Evolutionary conservation across 2,113 vertebrate genomes (phyloP).

Genomic region (Pandion haliaetus): DNA sequence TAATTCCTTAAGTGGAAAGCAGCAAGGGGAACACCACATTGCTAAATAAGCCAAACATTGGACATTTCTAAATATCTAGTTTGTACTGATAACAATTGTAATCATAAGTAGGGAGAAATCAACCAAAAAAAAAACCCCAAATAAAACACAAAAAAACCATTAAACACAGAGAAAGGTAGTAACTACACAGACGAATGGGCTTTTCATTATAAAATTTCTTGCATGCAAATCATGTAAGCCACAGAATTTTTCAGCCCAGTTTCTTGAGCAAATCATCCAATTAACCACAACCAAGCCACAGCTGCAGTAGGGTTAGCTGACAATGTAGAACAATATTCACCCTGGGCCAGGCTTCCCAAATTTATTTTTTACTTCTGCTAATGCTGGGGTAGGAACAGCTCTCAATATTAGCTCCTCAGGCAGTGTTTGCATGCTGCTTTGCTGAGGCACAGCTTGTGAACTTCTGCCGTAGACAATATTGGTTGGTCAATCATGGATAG

Average conservation of each 20-base stretch:
- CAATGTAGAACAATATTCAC: neutral
- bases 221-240: neutral
- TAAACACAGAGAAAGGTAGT: neutral
- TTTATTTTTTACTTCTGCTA: neutral
- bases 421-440: neutral
- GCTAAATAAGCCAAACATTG: neutral
- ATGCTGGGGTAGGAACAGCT: neutral
- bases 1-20: neutral
- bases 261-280: neutral
- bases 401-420: neutral
- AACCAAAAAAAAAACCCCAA: neutral
- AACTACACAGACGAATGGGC: neutral
- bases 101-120: neutral
- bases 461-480: neutral
- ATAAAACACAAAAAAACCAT: neutral
- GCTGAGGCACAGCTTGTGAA: neutral
- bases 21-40: conserved; percentile 1
- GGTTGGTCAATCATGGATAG: neutral
- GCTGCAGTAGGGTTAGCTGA: neutral
- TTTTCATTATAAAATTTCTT: neutral
- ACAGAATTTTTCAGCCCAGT: neutral
- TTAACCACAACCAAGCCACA: neutral
- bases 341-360: neutral
- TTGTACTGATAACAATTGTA: neutral
- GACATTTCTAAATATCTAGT: neutral